Evolutionary conservation across 2,113 vertebrate genomes (phyloP).

Genomic region (Silurus glanis): DNA sequence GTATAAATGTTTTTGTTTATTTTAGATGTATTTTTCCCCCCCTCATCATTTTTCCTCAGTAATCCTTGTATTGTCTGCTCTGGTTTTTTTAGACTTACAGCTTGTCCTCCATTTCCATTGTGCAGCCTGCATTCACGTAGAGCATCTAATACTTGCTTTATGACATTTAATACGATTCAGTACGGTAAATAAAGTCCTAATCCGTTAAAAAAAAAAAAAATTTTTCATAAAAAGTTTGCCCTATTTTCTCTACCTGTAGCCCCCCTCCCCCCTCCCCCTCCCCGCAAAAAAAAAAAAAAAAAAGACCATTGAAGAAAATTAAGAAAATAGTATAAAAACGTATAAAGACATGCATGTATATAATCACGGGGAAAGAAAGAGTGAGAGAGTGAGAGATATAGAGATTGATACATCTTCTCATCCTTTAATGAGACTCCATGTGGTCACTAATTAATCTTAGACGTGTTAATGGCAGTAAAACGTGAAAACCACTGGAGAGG

Average conservation of each 20-base stretch:
- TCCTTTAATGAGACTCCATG: slow-evolving; percentile 43
- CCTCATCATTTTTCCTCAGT: neutral
- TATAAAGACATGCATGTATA: slow-evolving; percentile 6
- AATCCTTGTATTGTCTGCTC: slow-evolving; percentile 12
- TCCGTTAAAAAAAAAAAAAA: neutral
- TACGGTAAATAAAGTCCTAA: slow-evolving; percentile 35
- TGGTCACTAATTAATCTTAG: slow-evolving; percentile 18
- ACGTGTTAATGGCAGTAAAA: slow-evolving; percentile 17
- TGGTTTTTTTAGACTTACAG: neutral
- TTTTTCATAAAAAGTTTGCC: too few relatives aligned
- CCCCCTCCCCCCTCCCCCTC: too few relatives aligned
- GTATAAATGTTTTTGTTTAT: neutral
- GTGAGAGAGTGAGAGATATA: too few relatives aligned
- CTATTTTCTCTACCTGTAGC: too few relatives aligned
- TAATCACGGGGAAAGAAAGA: neutral
- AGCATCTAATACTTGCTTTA: slow-evolving; percentile 17
- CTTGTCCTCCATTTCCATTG: neutral
- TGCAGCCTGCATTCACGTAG: slow-evolving; percentile 5
- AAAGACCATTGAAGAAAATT: neutral
- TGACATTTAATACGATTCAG: slow-evolving; percentile 5
- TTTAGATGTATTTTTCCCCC: neutral
- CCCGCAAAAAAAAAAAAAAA: too few relatives aligned
- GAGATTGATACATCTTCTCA: slow-evolving; percentile 1
- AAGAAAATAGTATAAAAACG: neutral
- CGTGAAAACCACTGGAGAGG: slow-evolving; percentile 37